Percentiles rank a stretch among this genome's conserved stretches.
These are phyloP conservation scores for Rhadinocentrus ornatus DNA, from an alignment of 2,797 vertebrate species.

Conservation along the genomic window DNA sequence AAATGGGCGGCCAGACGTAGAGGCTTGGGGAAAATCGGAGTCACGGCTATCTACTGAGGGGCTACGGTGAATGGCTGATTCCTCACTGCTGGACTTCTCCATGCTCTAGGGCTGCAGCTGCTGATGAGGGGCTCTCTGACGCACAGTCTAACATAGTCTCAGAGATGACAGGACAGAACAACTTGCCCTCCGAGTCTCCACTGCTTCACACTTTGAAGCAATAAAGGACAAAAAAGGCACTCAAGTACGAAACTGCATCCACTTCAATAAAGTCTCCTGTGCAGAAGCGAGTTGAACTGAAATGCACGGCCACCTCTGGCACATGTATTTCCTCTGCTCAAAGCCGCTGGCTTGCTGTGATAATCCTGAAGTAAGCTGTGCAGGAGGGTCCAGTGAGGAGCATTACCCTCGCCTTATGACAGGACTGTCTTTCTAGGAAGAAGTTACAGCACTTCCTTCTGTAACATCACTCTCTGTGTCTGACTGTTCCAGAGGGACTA, in stretches of 20 bases:
- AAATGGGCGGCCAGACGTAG: slow-evolving; percentile 92
- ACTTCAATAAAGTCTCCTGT: slow-evolving; percentile 34
- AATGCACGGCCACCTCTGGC: slow-evolving; percentile 45
- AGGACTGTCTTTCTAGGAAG: slow-evolving; percentile 45
- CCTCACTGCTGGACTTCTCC: slow-evolving; percentile 99
- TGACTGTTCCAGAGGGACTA: slow-evolving; percentile 48
- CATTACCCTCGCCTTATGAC: slow-evolving; percentile 54
- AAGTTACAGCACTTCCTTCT: slow-evolving; percentile 57
- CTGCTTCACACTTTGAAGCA: slow-evolving; percentile 48
- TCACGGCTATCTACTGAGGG: slow-evolving; percentile 97
- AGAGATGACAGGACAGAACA: slow-evolving; percentile 73
- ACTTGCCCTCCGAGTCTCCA: slow-evolving; percentile 52
- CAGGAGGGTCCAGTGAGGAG: slow-evolving; percentile 57
- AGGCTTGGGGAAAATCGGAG: slow-evolving; percentile 92
- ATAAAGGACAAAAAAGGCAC: slow-evolving; percentile 13
- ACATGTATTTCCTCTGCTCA: slow-evolving; percentile 42
- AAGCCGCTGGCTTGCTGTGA: slow-evolving; percentile 54
- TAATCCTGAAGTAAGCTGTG: slow-evolving; percentile 64
- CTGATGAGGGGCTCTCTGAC: slow-evolving; percentile 76
- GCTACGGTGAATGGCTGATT: slow-evolving; percentile 98
- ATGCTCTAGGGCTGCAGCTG: slow-evolving; percentile 89
- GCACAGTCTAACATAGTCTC: slow-evolving; percentile 90
- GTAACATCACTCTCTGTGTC: slow-evolving; percentile 57
- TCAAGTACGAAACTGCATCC: slow-evolving; percentile 50
- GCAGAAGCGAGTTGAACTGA: slow-evolving; percentile 33